A percentile compares a stretch with the other conserved stretches of the same genome.
phyloP scores from a whole-genome alignment of 2,888 invertebrate species.

The Drosophila maculinotata region DNA sequence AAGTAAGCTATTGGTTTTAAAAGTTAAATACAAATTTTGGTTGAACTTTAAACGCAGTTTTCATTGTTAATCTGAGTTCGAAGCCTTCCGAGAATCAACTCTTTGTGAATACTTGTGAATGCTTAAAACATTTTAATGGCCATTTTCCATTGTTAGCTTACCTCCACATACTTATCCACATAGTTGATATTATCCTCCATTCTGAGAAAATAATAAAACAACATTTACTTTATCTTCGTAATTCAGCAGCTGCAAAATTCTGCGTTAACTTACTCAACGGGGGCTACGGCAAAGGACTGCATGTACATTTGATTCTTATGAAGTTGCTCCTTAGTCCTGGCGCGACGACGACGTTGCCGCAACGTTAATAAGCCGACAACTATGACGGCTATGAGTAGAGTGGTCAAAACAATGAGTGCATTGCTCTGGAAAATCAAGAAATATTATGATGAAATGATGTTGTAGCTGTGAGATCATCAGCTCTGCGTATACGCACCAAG shows the following conservation, averaged over 20 bases:
- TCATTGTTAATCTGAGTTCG: too few relatives aligned
- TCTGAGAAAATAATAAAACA: constrained; percentile 63
- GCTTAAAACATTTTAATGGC: too few relatives aligned
- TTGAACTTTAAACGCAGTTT: too few relatives aligned
- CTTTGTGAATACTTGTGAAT: too few relatives aligned
- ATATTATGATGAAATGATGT: neutral
- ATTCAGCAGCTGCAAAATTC: neutral
- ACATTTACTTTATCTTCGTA: neutral
- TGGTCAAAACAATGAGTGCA: constrained; percentile 56
- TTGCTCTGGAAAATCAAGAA: constrained; percentile 49
- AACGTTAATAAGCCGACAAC: constrained; percentile 38
- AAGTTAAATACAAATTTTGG: too few relatives aligned
- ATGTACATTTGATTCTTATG: constrained; percentile 66
- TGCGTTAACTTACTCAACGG: constrained; percentile 59
- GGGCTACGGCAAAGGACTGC: constrained; percentile 53
- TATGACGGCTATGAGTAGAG: constrained; percentile 52
- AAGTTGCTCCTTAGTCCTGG: constrained; percentile 51
- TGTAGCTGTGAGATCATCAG: neutral
- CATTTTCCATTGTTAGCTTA: constrained; percentile 58
- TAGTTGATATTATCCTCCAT: constrained; percentile 87
- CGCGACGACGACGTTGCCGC: constrained; percentile 47
- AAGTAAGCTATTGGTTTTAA: too few relatives aligned
- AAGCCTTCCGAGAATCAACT: too few relatives aligned
- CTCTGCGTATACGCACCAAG: constrained; percentile 44
- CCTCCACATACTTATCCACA: constrained; percentile 87